phyloP scores from a whole-genome alignment of 2,888 invertebrate species.

The Meteorus colon region DNA sequence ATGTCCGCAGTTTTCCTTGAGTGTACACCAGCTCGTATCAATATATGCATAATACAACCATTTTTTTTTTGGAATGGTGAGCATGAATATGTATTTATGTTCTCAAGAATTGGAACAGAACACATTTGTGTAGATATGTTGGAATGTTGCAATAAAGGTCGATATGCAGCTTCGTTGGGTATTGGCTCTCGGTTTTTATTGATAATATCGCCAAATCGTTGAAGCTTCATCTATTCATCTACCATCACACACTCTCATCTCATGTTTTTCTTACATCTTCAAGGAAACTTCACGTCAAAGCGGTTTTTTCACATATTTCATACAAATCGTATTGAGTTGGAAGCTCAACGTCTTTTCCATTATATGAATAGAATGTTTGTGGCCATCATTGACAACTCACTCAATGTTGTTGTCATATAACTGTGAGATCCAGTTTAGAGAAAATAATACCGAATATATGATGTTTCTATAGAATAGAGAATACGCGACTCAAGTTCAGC shows the following conservation, averaged over 20 bases:
- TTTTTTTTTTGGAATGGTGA: background rate
- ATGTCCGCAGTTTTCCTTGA: background rate
- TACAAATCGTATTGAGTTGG: background rate
- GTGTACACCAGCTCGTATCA: background rate
- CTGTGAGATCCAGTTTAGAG: no score
- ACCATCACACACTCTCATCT: background rate
- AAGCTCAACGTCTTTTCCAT: background rate
- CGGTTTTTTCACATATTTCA: background rate
- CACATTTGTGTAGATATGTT: background rate
- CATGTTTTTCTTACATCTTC: conserved; percentile 3
- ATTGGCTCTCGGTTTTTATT: background rate
- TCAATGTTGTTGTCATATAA: conserved; percentile 10
- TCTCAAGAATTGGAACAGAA: background rate
- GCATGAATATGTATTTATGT: background rate
- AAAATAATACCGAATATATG: conserved; percentile 3
- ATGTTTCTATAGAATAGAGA: background rate
- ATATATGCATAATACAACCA: background rate
- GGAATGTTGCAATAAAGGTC: background rate
- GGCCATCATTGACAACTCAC: conserved; percentile 12
- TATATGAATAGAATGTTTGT: background rate
- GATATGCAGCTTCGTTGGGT: background rate
- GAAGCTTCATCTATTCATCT: background rate
- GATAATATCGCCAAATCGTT: conserved; percentile 9
- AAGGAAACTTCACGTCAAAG: background rate
- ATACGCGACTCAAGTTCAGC: background rate